Conservation (phyloP, 2,888 invertebrate species). For the Morpho deidamia region DNA sequence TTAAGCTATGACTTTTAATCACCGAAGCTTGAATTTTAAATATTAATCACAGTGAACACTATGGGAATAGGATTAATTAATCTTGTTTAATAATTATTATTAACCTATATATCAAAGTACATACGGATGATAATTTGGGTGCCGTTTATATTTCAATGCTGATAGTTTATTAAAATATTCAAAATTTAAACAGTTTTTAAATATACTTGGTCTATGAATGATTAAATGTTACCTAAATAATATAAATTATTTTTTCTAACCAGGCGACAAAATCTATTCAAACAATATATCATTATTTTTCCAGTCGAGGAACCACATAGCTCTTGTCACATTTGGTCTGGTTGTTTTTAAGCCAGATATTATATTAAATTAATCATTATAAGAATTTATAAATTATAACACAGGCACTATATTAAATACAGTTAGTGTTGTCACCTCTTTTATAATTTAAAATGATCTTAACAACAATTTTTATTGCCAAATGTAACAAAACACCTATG, state of each 20-base stretch:
- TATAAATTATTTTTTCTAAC: conserved; percentile 32
- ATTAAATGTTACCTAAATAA: conserved; percentile 25
- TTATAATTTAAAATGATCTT: not conserved
- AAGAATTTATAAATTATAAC: conserved; percentile 4
- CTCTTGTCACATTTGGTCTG: conserved; percentile 36
- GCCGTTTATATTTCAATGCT: conserved; percentile 21
- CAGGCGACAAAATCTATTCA: conserved; percentile 65
- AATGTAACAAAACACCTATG: conserved; percentile 34
- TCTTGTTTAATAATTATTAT: conserved; percentile 18
- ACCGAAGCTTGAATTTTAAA: conserved; percentile 22
- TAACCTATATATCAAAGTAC: conserved; percentile 20
- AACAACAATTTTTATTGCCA: conserved; percentile 31
- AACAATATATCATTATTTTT: conserved; percentile 50
- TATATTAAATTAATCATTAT: not conserved
- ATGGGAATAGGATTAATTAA: conserved; percentile 24
- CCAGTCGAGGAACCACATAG: conserved; percentile 26
- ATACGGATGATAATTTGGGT: conserved; percentile 23
- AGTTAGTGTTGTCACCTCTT: not conserved
- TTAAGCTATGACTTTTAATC: conserved; percentile 18
- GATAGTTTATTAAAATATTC: conserved; percentile 25
- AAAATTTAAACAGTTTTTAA: conserved; percentile 26
- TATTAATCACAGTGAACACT: conserved; percentile 26
- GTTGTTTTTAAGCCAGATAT: not conserved
- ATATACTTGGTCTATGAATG: conserved; percentile 27
- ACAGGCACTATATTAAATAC: conserved; percentile 13